Percentiles rank a stretch among this genome's conserved stretches.
Conservation (phyloP, 2,113 vertebrate genomes). For the Taxidea taxus region DNA sequence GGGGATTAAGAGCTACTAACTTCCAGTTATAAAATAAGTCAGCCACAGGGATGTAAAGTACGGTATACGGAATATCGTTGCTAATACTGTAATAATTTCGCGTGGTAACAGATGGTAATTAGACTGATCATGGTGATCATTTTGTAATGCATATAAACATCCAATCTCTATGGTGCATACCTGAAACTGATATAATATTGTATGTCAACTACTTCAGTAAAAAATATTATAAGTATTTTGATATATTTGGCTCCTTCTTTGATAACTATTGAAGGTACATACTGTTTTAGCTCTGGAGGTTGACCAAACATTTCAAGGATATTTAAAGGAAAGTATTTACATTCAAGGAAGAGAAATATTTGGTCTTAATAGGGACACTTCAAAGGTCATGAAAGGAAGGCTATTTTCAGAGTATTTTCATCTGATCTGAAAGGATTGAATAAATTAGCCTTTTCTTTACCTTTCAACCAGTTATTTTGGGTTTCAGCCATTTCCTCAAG, state of each 20-base stretch:
- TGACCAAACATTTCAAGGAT: slow-evolving; percentile 25
- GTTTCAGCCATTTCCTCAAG: background rate
- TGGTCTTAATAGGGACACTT: background rate
- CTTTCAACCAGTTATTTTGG: background rate
- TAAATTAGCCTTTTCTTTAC: background rate
- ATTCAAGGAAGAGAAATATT: slow-evolving; percentile 24
- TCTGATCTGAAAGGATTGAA: background rate
- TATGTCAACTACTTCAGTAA: background rate
- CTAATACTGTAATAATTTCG: background rate
- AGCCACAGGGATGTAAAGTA: background rate
- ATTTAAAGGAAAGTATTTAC: slow-evolving; percentile 40
- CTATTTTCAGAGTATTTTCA: background rate
- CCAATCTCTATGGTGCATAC: accelerated
- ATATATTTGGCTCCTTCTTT: slow-evolving; percentile 38
- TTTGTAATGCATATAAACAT: background rate
- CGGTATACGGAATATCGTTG: background rate
- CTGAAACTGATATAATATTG: background rate
- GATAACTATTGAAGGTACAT: background rate
- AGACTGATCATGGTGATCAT: background rate
- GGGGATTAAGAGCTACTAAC: background rate
- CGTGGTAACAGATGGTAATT: background rate
- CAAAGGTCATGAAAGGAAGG: slow-evolving; percentile 25
- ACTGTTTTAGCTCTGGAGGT: background rate
- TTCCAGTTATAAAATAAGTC: background rate
- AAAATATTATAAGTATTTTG: slow-evolving; percentile 36